Conservation (phyloP, 2,797 vertebrate genomes). For the Catostomus latipinnis region DNA sequence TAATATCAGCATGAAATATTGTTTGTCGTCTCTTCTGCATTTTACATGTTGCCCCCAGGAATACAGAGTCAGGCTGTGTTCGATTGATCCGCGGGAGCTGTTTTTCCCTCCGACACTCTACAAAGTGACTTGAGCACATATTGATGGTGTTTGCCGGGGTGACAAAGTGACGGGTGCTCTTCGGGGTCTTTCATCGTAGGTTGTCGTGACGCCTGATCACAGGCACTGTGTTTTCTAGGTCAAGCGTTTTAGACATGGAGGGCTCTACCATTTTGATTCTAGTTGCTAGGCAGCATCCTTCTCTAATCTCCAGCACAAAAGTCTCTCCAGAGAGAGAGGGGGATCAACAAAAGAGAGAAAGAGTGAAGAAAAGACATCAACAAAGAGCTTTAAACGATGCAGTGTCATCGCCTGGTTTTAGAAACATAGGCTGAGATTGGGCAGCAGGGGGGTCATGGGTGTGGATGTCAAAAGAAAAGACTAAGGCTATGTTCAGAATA, state of each 20-base stretch:
- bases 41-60: slow-evolving; percentile 36
- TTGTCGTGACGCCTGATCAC: slow-evolving; percentile 80
- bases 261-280: slow-evolving; percentile 80
- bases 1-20: slow-evolving; percentile 18
- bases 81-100: slow-evolving; percentile 20
- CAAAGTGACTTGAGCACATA: slow-evolving; percentile 59
- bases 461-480: slow-evolving; percentile 18
- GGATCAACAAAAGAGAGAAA: slow-evolving; percentile 53
- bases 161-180: slow-evolving; percentile 66
- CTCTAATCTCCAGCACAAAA: slow-evolving; percentile 83
- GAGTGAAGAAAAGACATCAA: slow-evolving; percentile 44
- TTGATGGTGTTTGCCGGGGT: slow-evolving; percentile 74
- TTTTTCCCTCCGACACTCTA: slow-evolving; percentile 22
- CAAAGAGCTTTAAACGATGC: slow-evolving; percentile 49
- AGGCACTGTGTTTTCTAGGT: slow-evolving; percentile 82
- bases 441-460: neutral
- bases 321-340: slow-evolving; percentile 68
- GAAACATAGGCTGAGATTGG: slow-evolving; percentile 39
- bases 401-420: slow-evolving; percentile 58
- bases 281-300: slow-evolving; percentile 82
- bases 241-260: slow-evolving; percentile 75
- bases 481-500: no score
- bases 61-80: slow-evolving; percentile 33
- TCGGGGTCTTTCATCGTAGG: slow-evolving; percentile 74
- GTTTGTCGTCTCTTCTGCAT: slow-evolving; percentile 19